A percentile compares a stretch with the other conserved stretches of the same genome.
phyloP scores from a whole-genome alignment of 2,113 vertebrate genomes.

The Lagopus muta region DNA sequence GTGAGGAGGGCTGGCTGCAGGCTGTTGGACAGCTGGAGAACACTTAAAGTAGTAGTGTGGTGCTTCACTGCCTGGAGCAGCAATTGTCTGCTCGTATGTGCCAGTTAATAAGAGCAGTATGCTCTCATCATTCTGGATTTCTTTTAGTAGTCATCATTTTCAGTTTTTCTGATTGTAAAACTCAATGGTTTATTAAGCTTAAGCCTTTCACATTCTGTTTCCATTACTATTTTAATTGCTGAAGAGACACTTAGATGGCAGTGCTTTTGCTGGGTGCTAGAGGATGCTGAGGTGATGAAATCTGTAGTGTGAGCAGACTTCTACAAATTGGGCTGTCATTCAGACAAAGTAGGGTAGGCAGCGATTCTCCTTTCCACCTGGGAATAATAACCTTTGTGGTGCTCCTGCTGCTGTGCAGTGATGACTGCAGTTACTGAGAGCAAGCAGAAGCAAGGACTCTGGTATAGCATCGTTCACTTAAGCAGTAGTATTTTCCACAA shows the following conservation, averaged over 20 bases:
- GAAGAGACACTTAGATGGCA: not conserved
- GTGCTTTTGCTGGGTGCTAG: not conserved
- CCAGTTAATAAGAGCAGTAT: not conserved
- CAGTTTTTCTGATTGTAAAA: not conserved
- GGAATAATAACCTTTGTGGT: not conserved
- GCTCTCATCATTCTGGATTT: not conserved
- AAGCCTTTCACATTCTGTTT: not conserved
- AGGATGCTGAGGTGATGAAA: not conserved
- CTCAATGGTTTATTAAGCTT: not conserved
- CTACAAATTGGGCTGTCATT: rapidly evolving
- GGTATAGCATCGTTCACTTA: rapidly evolving
- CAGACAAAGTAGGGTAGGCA: not conserved
- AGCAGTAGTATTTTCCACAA: not conserved
- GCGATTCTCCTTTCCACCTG: not conserved
- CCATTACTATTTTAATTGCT: not conserved
- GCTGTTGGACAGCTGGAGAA: not conserved
- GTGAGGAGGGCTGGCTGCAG: not conserved
- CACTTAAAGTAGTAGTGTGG: not conserved
- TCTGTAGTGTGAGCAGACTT: not conserved
- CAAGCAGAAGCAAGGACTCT: not conserved
- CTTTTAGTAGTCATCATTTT: not conserved
- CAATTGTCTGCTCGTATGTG: not conserved
- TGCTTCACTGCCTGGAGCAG: not conserved
- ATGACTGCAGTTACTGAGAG: not conserved
- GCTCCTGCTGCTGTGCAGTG: not conserved